Base-by-base conservation (phyloP, 2,888 invertebrate genomes). In the Scelioninae gen. 1 region DNA sequence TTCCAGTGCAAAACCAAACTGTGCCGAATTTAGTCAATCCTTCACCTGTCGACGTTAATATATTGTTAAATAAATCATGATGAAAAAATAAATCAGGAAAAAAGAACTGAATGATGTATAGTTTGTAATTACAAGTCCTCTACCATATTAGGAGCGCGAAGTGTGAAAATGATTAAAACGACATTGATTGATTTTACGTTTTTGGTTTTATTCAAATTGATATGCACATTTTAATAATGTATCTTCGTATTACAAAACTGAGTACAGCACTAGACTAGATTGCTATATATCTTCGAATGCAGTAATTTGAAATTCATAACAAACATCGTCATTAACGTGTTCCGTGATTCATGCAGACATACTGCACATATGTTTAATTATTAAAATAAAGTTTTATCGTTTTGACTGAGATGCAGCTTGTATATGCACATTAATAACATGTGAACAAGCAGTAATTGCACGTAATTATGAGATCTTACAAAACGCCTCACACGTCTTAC, bases 171-270 rank as follows among this genome's bases (percentile, higher is more conserved):
- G 34, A 69, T 31, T 56, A 31, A 58, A 63, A 40, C 34, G 56
- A 32, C 63, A 58, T 58, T 71, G 71, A 71, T 78, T 77, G 38
- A 34, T 56, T 71, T 63, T 15, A 34, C 56, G 10, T 40, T 47
- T 78, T 71, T 51, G 65, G 63, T 55, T 78, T 78, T 65, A 71
- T 78, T 78, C 58, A 71, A 63, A 78, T 78, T 43, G 56, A 43
- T 65, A 43, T 78, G 69, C 71, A 55, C 65, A 65, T 71, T 71
- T 56, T 45, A 56, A 78, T 71, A 47, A 47, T 62, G 55, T n/a
- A 62, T 69, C 43, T 6, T 40, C 8, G 55, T 68, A 62, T 55
- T 62, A 60, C 49, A 77, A 68, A 62, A 55, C 13, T 38, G 53
- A 63, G 38, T 63, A 45, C 11, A 53, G 16, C 45, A 62, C 29